Base-by-base conservation (phyloP, 2,888 invertebrate species). In the Tetragnatha montana region DNA sequence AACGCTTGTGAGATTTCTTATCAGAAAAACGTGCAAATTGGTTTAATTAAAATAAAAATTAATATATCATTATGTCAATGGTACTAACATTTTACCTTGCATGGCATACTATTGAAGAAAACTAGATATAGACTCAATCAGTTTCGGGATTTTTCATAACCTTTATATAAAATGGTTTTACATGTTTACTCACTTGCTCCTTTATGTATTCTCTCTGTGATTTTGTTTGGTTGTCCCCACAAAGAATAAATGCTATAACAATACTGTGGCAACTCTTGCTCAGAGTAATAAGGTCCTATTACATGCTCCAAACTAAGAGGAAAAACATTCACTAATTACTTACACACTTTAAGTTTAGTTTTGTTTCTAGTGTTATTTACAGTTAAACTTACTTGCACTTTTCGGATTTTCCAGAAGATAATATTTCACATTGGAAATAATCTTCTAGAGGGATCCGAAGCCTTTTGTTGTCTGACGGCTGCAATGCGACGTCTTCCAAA, bases 211-310 rank as follows among this genome's bases (percentile, higher is more conserved):
- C 71, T 17, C n/a, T 35, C 68, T 69, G 80, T 83, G 8, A 22
- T 35, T 22, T 68, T 73, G 8, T 84, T n/a, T 0, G 88, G 88
- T 14, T 84, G 21, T 14, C 88, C 88, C 88, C 88, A 88, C 14
- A 74, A 17, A 2, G 88, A 88, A 80, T 84, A 88, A 10, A 88
- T 70, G 7, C 79, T 68, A 12, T 80, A 88, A 17, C 88, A 88
- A 17, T 75, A 88, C 17, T 88, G 88, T 0, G 84, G 88, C 1
- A 88, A 60, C 22, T 88, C 88, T 49, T 84, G 80, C 70, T 69
- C 75, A n/a, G 78, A 74, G 35, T 75, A 88, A 17, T 80, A 74
- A 1, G 88, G 80, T 50, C 88, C 88, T 35, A 84, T 74, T n/a
- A 88, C 84, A 51, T 83, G 50, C 69, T 79, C 79, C 35, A 88